Evolutionary conservation across 2,797 vertebrate species (phyloP), one percentile per base, ranked within the genome.

Genomic region (Pachyuromys duprasi): DNA sequence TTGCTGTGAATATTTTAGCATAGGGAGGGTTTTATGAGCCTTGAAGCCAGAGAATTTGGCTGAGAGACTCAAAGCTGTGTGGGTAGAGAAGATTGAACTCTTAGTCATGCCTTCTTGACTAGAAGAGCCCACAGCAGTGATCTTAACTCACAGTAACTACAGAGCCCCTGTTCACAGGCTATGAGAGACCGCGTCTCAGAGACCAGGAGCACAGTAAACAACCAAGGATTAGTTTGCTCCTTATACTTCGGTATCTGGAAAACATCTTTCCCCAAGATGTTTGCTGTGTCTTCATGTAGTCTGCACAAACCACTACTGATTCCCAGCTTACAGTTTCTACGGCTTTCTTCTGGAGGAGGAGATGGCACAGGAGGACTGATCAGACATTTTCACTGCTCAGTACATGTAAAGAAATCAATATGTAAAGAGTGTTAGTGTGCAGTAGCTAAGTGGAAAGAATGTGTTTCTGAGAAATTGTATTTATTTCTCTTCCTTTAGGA

Each of bases 401-500:
- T 70, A 33, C 42, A 36, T 80, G 80, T 33, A 90, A 95, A 53
- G 70, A 86, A 89, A 86, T 76, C 62, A 33, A 3, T 79, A 49
- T 53, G 11, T 36, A n/a, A 82, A 94, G 26, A 17, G 67, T 74
- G 18, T 39, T 94, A 83, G 79, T 60, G 8, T 31, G 69, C 69
- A 94, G 72, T 5, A 81, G 70, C 76, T 81, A 75, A 57, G 86
- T 20, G 62, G 72, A 94, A 70, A 95, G 12, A 53, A 86, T 14
- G 13, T 78, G 76, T 80, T 60, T 76, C 49, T 36, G 87, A 45
- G 42, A 92, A 81, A 82, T 72, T 74, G 57, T 70, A 67, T 76
- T 67, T 69, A 31, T 65, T 87, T 92, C 36, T 91, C 91, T 81
- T 45, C 17, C 74, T 97, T 89, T 94, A 88, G 82, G 86, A 84